These are phyloP conservation scores for Helarctos malayanus DNA, from an alignment of 2,797 vertebrate species.

Conservation along the genomic window DNA sequence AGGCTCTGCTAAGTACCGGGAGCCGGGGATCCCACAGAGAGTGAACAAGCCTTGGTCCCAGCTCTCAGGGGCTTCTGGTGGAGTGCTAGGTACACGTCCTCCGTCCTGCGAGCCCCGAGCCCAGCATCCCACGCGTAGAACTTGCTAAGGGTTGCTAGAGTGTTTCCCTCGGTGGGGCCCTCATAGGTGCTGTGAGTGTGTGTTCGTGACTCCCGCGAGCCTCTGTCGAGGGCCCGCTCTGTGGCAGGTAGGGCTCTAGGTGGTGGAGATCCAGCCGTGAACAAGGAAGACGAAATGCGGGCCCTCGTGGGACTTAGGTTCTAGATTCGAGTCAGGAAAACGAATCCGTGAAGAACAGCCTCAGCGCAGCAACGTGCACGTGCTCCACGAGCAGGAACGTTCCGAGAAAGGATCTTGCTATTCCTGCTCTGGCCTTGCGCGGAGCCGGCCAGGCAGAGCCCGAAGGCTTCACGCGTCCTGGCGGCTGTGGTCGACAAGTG, in stretches of 20 bases:
- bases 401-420: background rate
- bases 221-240: background rate
- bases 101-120: background rate
- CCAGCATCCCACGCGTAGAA: background rate
- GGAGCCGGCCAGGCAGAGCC: background rate
- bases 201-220: background rate
- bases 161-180: background rate
- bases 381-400: accelerated
- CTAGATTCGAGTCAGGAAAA: background rate
- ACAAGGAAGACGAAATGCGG: background rate
- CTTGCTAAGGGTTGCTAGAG: background rate
- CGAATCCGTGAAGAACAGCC: accelerated
- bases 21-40: background rate
- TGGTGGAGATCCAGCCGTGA: background rate
- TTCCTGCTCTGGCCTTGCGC: background rate
- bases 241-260: background rate
- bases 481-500: accelerated
- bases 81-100: background rate
- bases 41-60: background rate
- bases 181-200: accelerated
- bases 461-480: accelerated
- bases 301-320: accelerated
- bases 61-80: background rate
- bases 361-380: accelerated
- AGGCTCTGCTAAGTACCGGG: background rate